Evolutionary conservation across 1,140 invertebrate species (phyloP), one percentile per base, ranked within the genome.

Genomic region (Papilio polytes): DNA sequence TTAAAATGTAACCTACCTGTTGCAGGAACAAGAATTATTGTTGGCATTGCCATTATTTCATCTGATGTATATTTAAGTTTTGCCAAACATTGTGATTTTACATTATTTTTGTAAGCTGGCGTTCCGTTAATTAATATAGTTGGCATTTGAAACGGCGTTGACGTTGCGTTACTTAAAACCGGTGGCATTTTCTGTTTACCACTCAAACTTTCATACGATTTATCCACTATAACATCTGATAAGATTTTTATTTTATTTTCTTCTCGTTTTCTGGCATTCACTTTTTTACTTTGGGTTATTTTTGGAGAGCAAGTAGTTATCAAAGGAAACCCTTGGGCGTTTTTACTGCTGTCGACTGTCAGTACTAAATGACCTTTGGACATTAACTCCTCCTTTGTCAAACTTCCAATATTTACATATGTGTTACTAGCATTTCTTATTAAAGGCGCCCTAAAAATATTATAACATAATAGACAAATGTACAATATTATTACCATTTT

Each of bases 1-100:
- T 26, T 31, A 36, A 51, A 76, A 36, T 18, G 70, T 56, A 78
- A 36, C n/a, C 87, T 89, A 94, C 93, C 90, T 89, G 91, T 82
- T 53, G 84, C 74, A 59, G 91, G 92, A 31, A 93, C 89, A 51
- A 94, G 80, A 78, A 94, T 92, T 36, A 94, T 89, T 31, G 93
- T 94, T 20, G 93, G 93, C 93, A 94, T 94, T 12, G 93, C 92
- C 92, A 94, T 94, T 80, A 94, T 94, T 86, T 94, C 92, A 87
- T 93, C 92, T 84, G 90, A 90, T n/a, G 92, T 93, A 80, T 83
- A 94, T 51, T 81, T 91, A 13, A 81, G 80, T 18, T 66, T 82
- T 76, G 53, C 36, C 66, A 59, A 41, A 74, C 59, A 70, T 74
- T 84, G 78, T 15, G 80, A 63, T 41, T 84, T 70, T 12, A 70